phyloP scores from a whole-genome alignment of 1,140 invertebrate genomes.

The Bathynomus jamesi region DNA sequence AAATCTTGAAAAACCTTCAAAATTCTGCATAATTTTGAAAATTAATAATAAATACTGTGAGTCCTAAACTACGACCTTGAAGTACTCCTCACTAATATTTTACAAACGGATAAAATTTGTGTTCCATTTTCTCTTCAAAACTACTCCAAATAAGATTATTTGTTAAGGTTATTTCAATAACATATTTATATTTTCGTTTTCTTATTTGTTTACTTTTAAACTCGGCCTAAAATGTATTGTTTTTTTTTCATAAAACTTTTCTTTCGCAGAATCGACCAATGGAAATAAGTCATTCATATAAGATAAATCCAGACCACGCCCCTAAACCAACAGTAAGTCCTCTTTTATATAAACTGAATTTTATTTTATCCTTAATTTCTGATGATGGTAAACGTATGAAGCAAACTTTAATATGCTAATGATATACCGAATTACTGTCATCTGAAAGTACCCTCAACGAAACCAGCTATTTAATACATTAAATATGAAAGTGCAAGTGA shows the following conservation, averaged over 20 bases:
- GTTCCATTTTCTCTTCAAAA: no score
- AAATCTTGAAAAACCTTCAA: no score
- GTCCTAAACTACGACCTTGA: no score
- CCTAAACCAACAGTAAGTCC: slow-evolving; percentile 65
- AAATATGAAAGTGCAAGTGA: no score
- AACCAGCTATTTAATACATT: neutral
- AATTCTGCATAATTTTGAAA: no score
- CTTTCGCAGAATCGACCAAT: neutral
- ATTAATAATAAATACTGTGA: no score
- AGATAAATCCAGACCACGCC: slow-evolving; percentile 57
- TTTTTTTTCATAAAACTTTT: neutral
- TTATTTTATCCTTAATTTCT: neutral
- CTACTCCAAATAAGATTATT: neutral
- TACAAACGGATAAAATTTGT: no score
- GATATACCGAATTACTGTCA: neutral
- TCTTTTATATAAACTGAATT: neutral
- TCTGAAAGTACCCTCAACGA: neutral
- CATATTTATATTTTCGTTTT: neutral
- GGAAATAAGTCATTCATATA: slow-evolving; percentile 39
- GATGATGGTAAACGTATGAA: neutral
- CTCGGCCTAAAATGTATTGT: slow-evolving; percentile 1
- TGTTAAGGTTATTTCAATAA: neutral
- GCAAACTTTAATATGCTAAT: neutral
- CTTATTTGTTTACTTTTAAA: neutral
- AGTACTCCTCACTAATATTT: no score